Percentiles rank a stretch among this genome's conserved stretches.
These are phyloP conservation scores for Lindbergichthys nudifrons DNA, from an alignment of 2,797 vertebrate genomes.

Conservation along the genomic window DNA sequence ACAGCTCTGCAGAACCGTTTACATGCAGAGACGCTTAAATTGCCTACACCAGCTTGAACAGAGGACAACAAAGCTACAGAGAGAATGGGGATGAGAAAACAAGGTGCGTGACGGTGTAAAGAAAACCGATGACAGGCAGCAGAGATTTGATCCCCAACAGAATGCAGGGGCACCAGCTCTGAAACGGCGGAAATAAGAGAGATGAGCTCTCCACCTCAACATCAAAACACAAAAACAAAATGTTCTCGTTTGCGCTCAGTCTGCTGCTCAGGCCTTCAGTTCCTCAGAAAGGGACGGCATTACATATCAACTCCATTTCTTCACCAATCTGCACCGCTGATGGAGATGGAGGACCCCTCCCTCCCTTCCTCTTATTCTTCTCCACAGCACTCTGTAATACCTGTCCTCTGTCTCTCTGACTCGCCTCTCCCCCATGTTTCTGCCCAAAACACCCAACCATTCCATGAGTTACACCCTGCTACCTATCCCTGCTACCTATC, in stretches of 20 bases:
- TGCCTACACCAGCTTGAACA: neutral
- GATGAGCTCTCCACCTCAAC: constrained; percentile 19
- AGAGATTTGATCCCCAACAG: constrained; percentile 18
- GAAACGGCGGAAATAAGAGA: constrained; percentile 8
- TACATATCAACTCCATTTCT: constrained; percentile 50
- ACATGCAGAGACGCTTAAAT: constrained; percentile 9
- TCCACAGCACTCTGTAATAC: constrained; percentile 41
- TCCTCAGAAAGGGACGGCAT: constrained; percentile 42
- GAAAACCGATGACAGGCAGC: constrained; percentile 24
- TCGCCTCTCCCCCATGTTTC: constrained; percentile 10
- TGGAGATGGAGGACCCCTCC: constrained; percentile 56
- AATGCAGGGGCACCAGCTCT: constrained; percentile 24
- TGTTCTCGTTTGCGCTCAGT: constrained; percentile 32
- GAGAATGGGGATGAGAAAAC: constrained; percentile 3
- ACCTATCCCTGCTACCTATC: constrained; percentile 35
- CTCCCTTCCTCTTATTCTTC: constrained; percentile 14
- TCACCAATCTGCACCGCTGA: constrained; percentile 42
- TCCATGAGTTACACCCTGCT: constrained; percentile 37
- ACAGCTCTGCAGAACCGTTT: constrained; percentile 9
- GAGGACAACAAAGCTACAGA: constrained; percentile 3
- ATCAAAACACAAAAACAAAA: constrained; percentile 39
- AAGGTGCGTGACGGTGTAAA: constrained; percentile 6
- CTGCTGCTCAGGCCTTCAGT: constrained; percentile 28
- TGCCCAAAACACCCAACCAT: constrained; percentile 2
- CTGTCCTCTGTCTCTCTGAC: constrained; percentile 17